These are phyloP conservation scores for Cerastis leucographa DNA, from an alignment of 2,888 invertebrate species.

Conservation along the genomic window DNA sequence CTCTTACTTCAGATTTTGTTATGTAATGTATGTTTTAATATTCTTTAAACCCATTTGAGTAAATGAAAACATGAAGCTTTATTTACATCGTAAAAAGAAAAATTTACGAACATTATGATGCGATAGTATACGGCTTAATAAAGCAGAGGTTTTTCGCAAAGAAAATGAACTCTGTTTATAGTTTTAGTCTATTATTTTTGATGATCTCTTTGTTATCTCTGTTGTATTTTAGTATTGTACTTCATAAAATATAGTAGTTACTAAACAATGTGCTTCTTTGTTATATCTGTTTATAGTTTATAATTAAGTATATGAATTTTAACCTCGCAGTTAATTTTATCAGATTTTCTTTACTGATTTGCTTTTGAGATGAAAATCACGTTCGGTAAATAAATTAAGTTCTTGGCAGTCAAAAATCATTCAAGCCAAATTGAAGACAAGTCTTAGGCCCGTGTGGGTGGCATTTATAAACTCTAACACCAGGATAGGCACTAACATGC, in stretches of 20 bases:
- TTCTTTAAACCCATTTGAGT: conserved; percentile 39
- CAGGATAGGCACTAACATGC: too few relatives aligned
- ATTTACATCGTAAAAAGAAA: conserved; percentile 26
- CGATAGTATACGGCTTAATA: conserved; percentile 9
- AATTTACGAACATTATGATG: conserved; percentile 4
- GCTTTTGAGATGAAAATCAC: not conserved
- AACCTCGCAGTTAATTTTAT: not conserved
- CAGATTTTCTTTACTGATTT: not conserved
- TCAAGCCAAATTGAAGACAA: too few relatives aligned
- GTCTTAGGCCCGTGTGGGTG: too few relatives aligned
- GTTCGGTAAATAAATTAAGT: not conserved
- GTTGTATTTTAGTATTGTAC: conserved; percentile 11
- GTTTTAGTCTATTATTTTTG: conserved; percentile 26
- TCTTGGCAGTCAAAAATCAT: not conserved
- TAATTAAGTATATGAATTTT: not conserved
- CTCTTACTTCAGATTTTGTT: not conserved
- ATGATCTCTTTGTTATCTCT: conserved; percentile 22
- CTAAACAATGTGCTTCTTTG: conserved; percentile 13
- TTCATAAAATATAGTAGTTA: conserved; percentile 12
- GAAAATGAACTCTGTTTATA: conserved; percentile 17
- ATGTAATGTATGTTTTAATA: not conserved
- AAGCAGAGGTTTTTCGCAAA: conserved; percentile 27
- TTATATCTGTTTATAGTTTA: not conserved
- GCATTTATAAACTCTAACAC: too few relatives aligned
- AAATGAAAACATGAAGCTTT: conserved; percentile 38